Evolutionary conservation across 2,113 vertebrate species (phyloP).

Genomic region (Labeo rohita): DNA sequence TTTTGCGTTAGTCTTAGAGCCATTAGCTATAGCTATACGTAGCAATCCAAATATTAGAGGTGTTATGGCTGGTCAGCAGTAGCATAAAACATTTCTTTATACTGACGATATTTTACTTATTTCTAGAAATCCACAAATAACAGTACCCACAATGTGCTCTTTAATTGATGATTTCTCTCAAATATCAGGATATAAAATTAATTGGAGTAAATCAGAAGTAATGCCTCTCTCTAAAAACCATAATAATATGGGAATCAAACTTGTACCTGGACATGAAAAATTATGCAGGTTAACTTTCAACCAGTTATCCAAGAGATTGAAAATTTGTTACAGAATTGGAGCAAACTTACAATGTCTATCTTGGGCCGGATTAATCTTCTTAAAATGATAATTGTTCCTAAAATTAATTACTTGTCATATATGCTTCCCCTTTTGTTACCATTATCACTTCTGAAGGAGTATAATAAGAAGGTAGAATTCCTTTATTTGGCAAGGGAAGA

Average conservation of each 20-base stretch:
- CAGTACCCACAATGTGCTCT: neutral
- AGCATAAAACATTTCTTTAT: neutral
- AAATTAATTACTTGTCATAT: neutral
- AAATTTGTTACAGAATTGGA: conserved; percentile 2
- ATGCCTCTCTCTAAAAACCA: neutral
- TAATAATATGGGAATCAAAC: neutral
- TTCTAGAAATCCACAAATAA: neutral
- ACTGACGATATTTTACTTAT: neutral
- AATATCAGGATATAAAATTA: neutral
- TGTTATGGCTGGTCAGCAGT: too few relatives aligned
- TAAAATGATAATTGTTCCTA: neutral
- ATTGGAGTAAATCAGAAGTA: neutral
- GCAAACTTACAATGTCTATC: conserved; percentile 1
- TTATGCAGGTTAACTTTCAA: neutral
- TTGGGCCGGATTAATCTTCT: neutral
- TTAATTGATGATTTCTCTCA: neutral
- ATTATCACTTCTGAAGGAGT: neutral
- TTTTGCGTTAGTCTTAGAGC: neutral
- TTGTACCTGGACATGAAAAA: neutral
- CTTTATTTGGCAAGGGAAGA: neutral
- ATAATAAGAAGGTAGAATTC: neutral
- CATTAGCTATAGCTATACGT: neutral
- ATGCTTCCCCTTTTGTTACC: neutral
- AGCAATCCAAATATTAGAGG: neutral
- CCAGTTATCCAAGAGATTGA: neutral